Conservation (phyloP, 2,113 vertebrate genomes). For the Murina feae region DNA sequence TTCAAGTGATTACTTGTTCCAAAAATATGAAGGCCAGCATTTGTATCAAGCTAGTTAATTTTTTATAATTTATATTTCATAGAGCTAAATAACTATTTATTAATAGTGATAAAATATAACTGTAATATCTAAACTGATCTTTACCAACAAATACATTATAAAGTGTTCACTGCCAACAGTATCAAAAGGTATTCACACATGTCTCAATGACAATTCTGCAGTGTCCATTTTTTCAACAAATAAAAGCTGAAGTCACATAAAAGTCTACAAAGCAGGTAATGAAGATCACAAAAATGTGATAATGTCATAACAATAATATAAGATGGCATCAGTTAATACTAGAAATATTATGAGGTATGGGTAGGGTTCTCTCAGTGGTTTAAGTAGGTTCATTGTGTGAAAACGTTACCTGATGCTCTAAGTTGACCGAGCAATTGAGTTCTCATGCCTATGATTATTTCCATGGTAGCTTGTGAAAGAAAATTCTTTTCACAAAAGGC, state of each 20-base stretch:
- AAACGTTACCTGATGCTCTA: constrained; percentile 90
- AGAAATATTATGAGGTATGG: neutral
- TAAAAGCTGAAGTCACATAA: neutral
- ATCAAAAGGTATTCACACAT: neutral
- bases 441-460: constrained; percentile 95
- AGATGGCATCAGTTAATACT: neutral
- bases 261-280: neutral
- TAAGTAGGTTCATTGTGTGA: neutral
- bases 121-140: constrained; percentile 6
- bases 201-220: neutral
- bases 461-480: constrained; percentile 95
- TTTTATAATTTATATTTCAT: neutral
- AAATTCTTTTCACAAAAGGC: constrained; percentile 97
- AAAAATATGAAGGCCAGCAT: neutral
- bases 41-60: constrained; percentile 3
- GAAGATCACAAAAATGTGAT: neutral
- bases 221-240: neutral
- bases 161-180: neutral
- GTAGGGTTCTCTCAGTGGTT: neutral
- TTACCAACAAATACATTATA: neutral
- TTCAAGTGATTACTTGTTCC: neutral
- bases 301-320: neutral
- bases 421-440: constrained; percentile 95
- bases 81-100: neutral
- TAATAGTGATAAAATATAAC: neutral